phyloP scores from a whole-genome alignment of 2,797 vertebrate genomes.

The Coranthus polyacanthus region DNA sequence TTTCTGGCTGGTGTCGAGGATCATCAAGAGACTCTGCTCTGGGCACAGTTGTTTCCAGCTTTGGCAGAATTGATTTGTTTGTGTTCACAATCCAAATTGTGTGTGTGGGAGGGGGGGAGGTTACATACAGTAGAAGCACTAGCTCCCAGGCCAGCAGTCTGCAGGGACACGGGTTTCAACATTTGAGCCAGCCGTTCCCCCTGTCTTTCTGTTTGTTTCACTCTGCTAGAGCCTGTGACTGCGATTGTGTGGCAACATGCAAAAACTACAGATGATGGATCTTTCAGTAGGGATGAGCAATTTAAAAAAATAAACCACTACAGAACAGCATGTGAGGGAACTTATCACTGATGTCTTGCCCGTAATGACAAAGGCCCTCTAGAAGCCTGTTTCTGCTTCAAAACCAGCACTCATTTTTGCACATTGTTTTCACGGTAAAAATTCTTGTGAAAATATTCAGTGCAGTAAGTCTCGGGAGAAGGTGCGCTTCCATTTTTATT shows the following conservation, averaged over 20 bases:
- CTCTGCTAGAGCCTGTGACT: constrained; percentile 11
- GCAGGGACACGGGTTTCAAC: not conserved
- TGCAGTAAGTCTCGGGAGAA: no score
- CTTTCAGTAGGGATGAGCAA: constrained; percentile 54
- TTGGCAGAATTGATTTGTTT: constrained; percentile 51
- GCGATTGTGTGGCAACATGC: constrained; percentile 20
- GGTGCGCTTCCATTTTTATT: no score
- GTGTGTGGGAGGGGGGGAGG: constrained; percentile 11
- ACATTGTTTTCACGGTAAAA: no score
- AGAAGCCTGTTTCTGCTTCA: no score
- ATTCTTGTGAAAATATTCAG: no score
- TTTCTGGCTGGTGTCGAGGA: constrained; percentile 26
- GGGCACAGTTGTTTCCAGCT: constrained; percentile 30
- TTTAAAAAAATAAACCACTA: no score
- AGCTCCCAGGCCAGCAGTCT: constrained; percentile 11
- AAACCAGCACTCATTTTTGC: no score
- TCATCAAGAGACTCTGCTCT: constrained; percentile 36
- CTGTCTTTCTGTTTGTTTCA: not conserved
- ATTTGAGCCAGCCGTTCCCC: constrained; percentile 16
- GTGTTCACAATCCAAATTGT: constrained; percentile 32
- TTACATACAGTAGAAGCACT: constrained; percentile 20
- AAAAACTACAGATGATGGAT: constrained; percentile 42
- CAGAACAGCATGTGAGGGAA: no score
- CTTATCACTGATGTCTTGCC: no score
- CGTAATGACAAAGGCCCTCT: no score